Evolutionary conservation across 2,797 vertebrate genomes (phyloP), one percentile per base, ranked within the genome.

Genomic region (Intellagama lesueurii): DNA sequence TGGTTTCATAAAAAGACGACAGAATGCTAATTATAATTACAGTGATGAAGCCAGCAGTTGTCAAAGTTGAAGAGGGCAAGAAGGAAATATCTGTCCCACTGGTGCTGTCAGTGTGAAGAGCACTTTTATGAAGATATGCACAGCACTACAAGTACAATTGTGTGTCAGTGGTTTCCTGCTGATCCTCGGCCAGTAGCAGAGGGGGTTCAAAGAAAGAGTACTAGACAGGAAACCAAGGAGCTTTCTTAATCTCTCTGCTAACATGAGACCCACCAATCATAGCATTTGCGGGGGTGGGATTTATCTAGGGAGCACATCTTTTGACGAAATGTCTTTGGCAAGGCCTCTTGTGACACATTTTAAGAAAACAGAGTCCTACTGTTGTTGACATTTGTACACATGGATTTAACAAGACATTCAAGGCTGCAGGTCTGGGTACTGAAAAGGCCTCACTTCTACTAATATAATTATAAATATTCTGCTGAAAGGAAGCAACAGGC

Each of bases 11-110:
- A 95, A 96, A 98, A 97, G 97, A 97, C 97, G 97, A 97, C 96
- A 97, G 96, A 97, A 96, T 89, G 90, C 96, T 98, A 98, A 98
- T 98, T 98, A 98, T 97, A 97, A 98, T 97, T 96, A 97, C 97
- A 97, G 96, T 97, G 97, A 97, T 97, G 97, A 96, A 95, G 96
- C 96, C 96, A 97, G 97, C 92, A 96, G 97, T 98, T 98, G 98
- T 98, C 97, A 96, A 97, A 97, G 96, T 93, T 97, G 95, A 95
- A 95, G 93, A 86, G 89, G 95, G 96, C 93, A 93, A 95, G 95
- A 95, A 92, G 94, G 93, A 92, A 94, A 95, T 96, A 94, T 95
- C 93, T 89, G 84, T 94, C 95, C 96, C 93, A 94, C 95, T 94
- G 91, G 92, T 95, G 88, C 93, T 96, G 95, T 93, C 95, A 96